Evolutionary conservation across 2,797 vertebrate genomes (phyloP).

Genomic region (Neostethus bicornis): DNA sequence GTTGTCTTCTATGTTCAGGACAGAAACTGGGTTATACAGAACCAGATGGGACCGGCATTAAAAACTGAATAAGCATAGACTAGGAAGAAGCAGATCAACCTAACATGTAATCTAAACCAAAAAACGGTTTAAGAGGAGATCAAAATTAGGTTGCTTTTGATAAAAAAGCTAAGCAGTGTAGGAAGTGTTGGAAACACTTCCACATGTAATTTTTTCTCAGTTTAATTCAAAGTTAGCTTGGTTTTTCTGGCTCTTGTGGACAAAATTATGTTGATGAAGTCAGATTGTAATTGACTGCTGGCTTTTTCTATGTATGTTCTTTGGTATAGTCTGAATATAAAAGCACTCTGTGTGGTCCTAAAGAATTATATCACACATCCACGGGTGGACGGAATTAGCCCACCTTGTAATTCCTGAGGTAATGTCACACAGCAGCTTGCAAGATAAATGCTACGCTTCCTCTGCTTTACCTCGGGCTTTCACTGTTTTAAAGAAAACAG

Average conservation of each 20-base stretch:
- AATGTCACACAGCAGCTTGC: constrained; percentile 42
- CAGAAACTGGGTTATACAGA: constrained; percentile 35
- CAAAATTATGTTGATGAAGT: constrained; percentile 33
- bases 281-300: constrained; percentile 49
- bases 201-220: too few relatives aligned
- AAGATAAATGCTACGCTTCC: constrained; percentile 61
- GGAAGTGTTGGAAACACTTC: too few relatives aligned
- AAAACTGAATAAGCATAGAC: constrained; percentile 30
- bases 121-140: constrained; percentile 29
- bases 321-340: constrained; percentile 51
- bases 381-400: constrained; percentile 13
- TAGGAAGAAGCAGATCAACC: constrained; percentile 18
- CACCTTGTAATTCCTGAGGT: constrained; percentile 47
- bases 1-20: constrained; percentile 25
- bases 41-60: constrained; percentile 45
- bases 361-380: constrained; percentile 36
- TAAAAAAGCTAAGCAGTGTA: too few relatives aligned
- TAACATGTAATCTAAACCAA: constrained; percentile 18
- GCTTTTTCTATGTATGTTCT: constrained; percentile 39
- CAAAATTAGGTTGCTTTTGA: too few relatives aligned
- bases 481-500: constrained; percentile 41
- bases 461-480: constrained; percentile 41
- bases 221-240: too few relatives aligned
- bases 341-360: constrained; percentile 36
- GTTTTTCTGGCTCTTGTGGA: constrained; percentile 17